phyloP scores from a whole-genome alignment of 2,113 vertebrate species.

The Pluvianellus socialis region DNA sequence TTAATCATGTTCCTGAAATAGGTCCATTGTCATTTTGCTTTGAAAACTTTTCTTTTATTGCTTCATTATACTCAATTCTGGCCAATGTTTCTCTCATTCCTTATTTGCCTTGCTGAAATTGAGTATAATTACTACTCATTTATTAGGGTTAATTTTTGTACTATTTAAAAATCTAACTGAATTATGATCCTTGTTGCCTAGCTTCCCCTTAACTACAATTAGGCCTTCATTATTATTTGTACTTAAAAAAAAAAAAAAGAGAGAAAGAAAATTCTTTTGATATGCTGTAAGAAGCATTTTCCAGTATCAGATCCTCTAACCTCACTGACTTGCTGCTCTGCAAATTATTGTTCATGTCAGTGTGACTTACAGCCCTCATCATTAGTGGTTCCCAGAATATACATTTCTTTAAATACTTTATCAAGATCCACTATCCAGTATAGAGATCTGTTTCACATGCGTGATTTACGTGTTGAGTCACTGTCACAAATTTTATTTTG shows the following conservation, averaged over 20 bases:
- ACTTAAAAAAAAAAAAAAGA: not conserved
- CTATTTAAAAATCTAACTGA: not conserved
- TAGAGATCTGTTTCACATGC: not conserved
- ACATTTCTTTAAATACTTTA: not conserved
- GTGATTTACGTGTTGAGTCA: not conserved
- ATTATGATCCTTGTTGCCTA: not conserved
- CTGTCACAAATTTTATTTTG: not conserved
- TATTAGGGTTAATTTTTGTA: conserved; percentile 4
- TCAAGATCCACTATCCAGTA: not conserved
- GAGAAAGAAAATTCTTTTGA: not conserved
- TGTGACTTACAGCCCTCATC: not conserved
- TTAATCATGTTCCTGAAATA: not conserved
- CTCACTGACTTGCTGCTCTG: not conserved
- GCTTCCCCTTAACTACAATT: not conserved
- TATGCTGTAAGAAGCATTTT: not conserved
- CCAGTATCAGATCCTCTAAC: not conserved
- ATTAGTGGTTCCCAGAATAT: not conserved
- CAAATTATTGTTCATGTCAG: not conserved
- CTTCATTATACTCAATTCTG: not conserved
- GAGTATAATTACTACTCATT: not conserved
- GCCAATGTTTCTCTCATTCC: not conserved
- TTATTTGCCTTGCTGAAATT: not conserved
- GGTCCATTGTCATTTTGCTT: not conserved
- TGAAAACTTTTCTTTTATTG: conserved; percentile 10
- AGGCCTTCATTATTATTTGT: not conserved